phyloP scores from a whole-genome alignment of 2,888 invertebrate species.

The Trichogramma evanescens region DNA sequence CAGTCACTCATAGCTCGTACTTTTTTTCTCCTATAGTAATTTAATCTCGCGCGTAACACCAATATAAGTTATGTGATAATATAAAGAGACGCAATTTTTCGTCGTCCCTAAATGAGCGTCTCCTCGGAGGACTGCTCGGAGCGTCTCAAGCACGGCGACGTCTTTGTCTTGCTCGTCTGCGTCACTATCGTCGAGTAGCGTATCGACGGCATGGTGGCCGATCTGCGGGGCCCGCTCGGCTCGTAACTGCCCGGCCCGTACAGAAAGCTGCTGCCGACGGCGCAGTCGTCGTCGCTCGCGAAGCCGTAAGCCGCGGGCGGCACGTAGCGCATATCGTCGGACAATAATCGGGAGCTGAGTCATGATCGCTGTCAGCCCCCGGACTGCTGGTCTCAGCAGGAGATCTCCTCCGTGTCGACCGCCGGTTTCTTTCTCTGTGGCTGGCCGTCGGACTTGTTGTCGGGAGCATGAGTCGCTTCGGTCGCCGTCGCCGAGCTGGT shows the following conservation, averaged over 20 bases:
- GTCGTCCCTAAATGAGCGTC: slow-evolving; percentile 30
- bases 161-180: slow-evolving; percentile 10
- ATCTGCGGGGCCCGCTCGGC: slow-evolving; percentile 26
- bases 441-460: no score
- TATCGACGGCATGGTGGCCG: slow-evolving; percentile 33
- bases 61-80: no score
- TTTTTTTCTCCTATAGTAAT: no score
- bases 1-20: no score
- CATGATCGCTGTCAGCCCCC: slow-evolving; percentile 32
- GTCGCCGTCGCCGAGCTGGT: slow-evolving; percentile 32
- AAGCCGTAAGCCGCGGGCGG: background rate
- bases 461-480: no score
- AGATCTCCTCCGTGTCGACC: slow-evolving; percentile 38
- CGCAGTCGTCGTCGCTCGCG: background rate
- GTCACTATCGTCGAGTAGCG: slow-evolving; percentile 7
- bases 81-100: no score
- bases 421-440: slow-evolving; percentile 34
- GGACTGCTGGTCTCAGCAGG: slow-evolving; percentile 39
- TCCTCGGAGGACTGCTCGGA: slow-evolving; percentile 34
- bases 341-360: slow-evolving; percentile 16
- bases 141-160: slow-evolving; percentile 10
- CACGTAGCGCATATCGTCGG: background rate
- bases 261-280: background rate
- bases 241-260: background rate
- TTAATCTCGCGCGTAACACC: no score